phyloP scores from a whole-genome alignment of 2,797 vertebrate genomes.

The Cygnus olor region DNA sequence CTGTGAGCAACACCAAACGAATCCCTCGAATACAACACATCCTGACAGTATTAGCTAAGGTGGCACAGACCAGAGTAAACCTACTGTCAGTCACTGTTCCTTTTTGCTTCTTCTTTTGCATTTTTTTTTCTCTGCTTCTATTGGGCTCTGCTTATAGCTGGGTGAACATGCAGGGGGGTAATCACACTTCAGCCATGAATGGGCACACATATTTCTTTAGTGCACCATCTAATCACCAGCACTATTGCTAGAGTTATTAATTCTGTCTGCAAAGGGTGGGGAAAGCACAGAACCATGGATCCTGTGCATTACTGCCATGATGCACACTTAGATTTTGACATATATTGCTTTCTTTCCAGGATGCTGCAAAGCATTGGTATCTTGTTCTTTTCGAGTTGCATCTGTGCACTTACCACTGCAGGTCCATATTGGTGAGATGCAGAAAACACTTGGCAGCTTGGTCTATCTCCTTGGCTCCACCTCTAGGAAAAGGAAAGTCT shows the following conservation, averaged over 20 bases:
- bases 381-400: background rate
- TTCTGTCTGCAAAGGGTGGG: background rate
- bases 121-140: background rate
- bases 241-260: background rate
- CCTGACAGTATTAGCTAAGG: background rate
- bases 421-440: background rate
- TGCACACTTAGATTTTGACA: background rate
- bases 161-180: accelerated
- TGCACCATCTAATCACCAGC: background rate
- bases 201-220: accelerated
- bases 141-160: background rate
- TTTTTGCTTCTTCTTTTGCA: background rate
- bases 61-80: background rate
- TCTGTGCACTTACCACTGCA: background rate
- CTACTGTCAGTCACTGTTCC: background rate
- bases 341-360: background rate
- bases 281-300: background rate
- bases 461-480: background rate
- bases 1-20: background rate
- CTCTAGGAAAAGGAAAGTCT: background rate
- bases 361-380: background rate
- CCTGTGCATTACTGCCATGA: background rate
- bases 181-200: accelerated
- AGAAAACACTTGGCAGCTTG: background rate
- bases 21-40: background rate